These are phyloP conservation scores for Eugnorisma glareosa DNA, from an alignment of 2,888 invertebrate species.

Conservation along the genomic window DNA sequence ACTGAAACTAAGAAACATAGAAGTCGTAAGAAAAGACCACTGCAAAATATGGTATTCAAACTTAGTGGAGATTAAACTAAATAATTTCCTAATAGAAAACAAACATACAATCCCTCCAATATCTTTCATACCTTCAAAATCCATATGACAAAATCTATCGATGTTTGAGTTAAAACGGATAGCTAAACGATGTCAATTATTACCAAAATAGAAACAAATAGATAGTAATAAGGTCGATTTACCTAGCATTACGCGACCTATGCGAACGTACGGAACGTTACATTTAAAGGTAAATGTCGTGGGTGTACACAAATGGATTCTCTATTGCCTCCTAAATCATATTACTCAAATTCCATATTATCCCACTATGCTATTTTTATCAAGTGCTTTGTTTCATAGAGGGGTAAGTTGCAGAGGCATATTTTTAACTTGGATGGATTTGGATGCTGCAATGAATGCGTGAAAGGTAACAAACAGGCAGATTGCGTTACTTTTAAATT, in stretches of 20 bases:
- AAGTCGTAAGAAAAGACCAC: not conserved
- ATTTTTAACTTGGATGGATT: not conserved
- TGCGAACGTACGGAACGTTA: not conserved
- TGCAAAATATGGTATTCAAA: not conserved
- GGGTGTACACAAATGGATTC: conserved; percentile 16
- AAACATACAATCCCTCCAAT: not conserved
- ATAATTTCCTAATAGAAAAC: not conserved
- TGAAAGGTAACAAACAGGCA: not conserved
- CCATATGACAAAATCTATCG: not conserved
- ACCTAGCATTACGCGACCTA: not conserved
- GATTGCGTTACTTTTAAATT: not conserved
- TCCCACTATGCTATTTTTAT: conserved; percentile 4
- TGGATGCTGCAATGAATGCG: not conserved
- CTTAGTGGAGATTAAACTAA: not conserved
- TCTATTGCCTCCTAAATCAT: conserved; percentile 8
- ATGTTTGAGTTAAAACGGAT: not conserved
- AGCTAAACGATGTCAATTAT: conserved; percentile 2
- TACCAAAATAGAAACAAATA: conserved; percentile 18
- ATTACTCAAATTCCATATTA: not conserved
- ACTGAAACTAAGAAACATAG: not conserved
- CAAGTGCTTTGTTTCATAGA: not conserved
- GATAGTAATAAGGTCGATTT: not conserved
- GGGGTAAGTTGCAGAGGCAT: conserved; percentile 2
- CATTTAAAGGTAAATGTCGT: not conserved
- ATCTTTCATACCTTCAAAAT: not conserved